Percentiles rank a stretch among this genome's conserved stretches.
These are phyloP conservation scores for Chaetodon auriga DNA, from an alignment of 2,113 vertebrate genomes.

Conservation along the genomic window DNA sequence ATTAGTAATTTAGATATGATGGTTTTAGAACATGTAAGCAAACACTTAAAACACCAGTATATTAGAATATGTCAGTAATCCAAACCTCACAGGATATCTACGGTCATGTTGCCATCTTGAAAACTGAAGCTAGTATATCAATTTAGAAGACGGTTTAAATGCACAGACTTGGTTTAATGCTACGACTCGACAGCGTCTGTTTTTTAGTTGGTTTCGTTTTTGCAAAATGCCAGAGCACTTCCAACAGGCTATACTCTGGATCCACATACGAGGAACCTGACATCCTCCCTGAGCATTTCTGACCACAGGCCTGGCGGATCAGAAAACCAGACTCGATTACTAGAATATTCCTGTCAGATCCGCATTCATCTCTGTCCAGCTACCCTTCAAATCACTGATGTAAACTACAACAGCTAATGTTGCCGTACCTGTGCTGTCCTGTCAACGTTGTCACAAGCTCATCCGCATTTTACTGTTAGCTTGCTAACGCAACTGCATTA, in stretches of 20 bases:
- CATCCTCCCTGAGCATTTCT: conserved; percentile 9
- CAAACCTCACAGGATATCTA: not conserved
- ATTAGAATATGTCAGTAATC: not conserved
- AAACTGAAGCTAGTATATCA: not conserved
- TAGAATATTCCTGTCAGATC: conserved; percentile 3
- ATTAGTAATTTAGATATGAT: not conserved
- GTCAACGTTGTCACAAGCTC: conserved; percentile 24
- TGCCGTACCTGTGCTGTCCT: conserved; percentile 5
- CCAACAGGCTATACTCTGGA: not conserved
- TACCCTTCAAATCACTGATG: not conserved
- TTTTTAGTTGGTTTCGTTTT: conserved; percentile 50
- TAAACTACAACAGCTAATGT: conserved; percentile 17
- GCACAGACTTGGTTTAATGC: not conserved
- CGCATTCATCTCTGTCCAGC: not conserved
- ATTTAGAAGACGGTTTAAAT: not conserved
- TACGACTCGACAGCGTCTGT: not conserved
- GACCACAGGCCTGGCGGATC: conserved; percentile 21
- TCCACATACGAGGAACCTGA: conserved; percentile 6
- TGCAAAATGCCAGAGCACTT: not conserved
- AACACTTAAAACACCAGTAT: not conserved
- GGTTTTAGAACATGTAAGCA: not conserved
- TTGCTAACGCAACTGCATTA: not conserved
- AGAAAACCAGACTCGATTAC: not conserved
- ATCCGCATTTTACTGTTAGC: not conserved
- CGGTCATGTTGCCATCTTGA: not conserved